These are phyloP conservation scores for Aleiodes alternator DNA, from an alignment of 2,888 invertebrate species.

Conservation along the genomic window DNA sequence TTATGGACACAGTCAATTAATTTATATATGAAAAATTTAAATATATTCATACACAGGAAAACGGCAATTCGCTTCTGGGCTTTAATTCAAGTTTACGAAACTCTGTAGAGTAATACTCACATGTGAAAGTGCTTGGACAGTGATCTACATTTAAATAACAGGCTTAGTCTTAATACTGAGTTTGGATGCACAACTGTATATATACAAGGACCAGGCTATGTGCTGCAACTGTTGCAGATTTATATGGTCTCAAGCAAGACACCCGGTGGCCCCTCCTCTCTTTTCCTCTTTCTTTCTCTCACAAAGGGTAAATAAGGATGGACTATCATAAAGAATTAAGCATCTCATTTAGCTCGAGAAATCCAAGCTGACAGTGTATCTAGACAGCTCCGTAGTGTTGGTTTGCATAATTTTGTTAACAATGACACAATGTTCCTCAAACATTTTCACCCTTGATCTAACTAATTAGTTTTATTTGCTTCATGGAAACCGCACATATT, in stretches of 20 bases:
- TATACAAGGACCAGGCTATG: background rate
- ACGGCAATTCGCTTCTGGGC: background rate
- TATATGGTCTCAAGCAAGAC: constrained; percentile 52
- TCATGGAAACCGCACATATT: background rate
- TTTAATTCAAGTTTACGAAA: constrained; percentile 18
- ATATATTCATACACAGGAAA: background rate
- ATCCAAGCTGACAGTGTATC: constrained; percentile 10
- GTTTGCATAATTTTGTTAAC: too few relatives aligned
- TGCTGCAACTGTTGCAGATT: constrained; percentile 61
- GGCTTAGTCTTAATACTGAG: constrained; percentile 62
- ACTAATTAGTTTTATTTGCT: constrained; percentile 59
- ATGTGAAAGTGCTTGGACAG: constrained; percentile 38
- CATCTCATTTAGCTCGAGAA: constrained; percentile 34
- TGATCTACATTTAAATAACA: constrained; percentile 63
- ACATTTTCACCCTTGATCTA: constrained; percentile 1
- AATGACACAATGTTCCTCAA: background rate
- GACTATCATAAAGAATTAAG: constrained; percentile 36
- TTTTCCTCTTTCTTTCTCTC: background rate
- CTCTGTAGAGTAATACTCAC: constrained; percentile 10
- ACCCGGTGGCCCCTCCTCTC: constrained; percentile 7
- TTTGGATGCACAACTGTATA: constrained; percentile 29
- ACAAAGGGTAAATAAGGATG: constrained; percentile 40
- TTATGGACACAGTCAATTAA: constrained; percentile 43
- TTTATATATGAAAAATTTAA: constrained; percentile 19
- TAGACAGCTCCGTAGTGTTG: too few relatives aligned